phyloP scores from a whole-genome alignment of 2,888 invertebrate species.

The Enoplolaimus lenunculus region DNA sequence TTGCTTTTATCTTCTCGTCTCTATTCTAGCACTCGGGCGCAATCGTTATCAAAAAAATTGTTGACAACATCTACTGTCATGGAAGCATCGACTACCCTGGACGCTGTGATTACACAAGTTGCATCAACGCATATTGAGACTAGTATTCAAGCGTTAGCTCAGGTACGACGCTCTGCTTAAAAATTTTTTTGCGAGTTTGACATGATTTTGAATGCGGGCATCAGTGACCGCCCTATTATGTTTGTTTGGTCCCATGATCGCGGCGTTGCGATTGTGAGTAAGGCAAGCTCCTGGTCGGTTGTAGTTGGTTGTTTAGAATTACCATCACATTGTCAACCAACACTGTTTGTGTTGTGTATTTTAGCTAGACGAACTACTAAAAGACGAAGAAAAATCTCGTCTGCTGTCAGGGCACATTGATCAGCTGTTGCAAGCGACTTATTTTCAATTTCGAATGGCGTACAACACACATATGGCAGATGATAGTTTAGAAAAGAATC shows the following conservation, averaged over 20 bases:
- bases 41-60: neutral
- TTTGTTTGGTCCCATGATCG: too few species aligned
- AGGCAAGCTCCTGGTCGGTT: too few species aligned
- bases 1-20: neutral
- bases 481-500: slow-evolving; percentile 45
- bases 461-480: slow-evolving; percentile 43
- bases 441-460: slow-evolving; percentile 53
- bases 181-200: neutral
- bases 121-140: slow-evolving; percentile 52
- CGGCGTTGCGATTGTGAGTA: too few species aligned
- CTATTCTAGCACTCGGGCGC: slow-evolving; percentile 9
- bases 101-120: slow-evolving; percentile 52
- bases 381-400: slow-evolving; percentile 39
- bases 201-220: neutral
- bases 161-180: too few species aligned
- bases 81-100: slow-evolving; percentile 43
- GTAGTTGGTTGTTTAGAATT: too few species aligned
- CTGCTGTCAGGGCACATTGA: slow-evolving; percentile 51
- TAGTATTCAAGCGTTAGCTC: slow-evolving; percentile 54
- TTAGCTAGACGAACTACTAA: slow-evolving; percentile 55
- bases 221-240: too few species aligned
- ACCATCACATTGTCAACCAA: too few species aligned
- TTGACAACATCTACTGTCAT: slow-evolving; percentile 13
- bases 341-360: slow-evolving; percentile 7
- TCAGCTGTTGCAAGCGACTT: slow-evolving; percentile 53